phyloP scores from a whole-genome alignment of 2,113 vertebrate genomes.

The Leptobrachium ailaonicum region DNA sequence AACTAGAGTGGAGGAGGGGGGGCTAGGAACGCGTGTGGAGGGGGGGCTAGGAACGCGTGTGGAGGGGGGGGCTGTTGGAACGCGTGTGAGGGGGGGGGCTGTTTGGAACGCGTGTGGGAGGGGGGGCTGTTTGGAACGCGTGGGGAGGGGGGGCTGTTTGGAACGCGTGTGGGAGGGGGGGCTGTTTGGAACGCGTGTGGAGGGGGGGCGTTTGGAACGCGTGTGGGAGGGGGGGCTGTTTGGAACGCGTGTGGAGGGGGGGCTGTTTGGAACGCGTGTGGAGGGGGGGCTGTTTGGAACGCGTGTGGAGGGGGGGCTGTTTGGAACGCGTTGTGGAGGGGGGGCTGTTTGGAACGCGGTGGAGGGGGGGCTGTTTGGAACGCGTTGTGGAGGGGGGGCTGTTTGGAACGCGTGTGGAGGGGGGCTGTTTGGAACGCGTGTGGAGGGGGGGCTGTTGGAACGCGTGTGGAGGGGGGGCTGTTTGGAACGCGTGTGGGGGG shows the following conservation, averaged over 20 bases:
- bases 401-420: neutral
- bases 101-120: conserved; percentile 46
- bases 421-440: too few species aligned
- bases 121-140: neutral
- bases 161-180: neutral
- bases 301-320: neutral
- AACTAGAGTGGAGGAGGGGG: neutral
- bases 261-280: neutral
- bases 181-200: neutral
- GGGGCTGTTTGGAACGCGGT: conserved; percentile 4
- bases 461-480: neutral
- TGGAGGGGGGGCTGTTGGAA: neutral
- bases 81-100: neutral
- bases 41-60: neutral
- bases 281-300: neutral
- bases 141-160: neutral
- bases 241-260: conserved; percentile 11
- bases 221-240: conserved; percentile 21
- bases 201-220: conserved; percentile 35
- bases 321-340: conserved; percentile 45
- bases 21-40: neutral
- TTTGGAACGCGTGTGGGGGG: too few species aligned
- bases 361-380: neutral
- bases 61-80: conserved; percentile 1
- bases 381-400: neutral